Conservation (phyloP, 1,140 invertebrate species). For the Vanessa tameamea region DNA sequence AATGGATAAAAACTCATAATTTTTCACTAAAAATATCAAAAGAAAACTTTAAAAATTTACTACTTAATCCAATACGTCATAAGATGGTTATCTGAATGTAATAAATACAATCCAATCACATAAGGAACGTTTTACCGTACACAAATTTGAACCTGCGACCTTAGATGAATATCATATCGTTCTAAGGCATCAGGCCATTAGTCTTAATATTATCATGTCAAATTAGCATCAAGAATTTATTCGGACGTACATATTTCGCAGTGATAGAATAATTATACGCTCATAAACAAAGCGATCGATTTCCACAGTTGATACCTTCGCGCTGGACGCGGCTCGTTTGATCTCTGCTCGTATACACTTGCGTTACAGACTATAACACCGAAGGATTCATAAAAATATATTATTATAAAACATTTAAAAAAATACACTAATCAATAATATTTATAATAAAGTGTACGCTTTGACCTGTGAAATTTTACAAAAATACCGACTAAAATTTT, state of each 20-base stretch:
- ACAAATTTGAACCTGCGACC: too few relatives aligned
- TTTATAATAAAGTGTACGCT: too few relatives aligned
- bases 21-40: neutral
- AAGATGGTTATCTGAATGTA: too few relatives aligned
- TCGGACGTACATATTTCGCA: conserved; percentile 1
- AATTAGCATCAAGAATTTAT: neutral
- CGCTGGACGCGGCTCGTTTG: conserved; percentile 40
- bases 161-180: too few relatives aligned
- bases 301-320: conserved; percentile 24
- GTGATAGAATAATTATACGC: conserved; percentile 40
- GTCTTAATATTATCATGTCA: neutral
- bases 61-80: too few relatives aligned
- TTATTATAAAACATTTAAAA: neutral
- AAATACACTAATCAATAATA: neutral
- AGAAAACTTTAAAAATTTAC: neutral
- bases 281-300: conserved; percentile 36
- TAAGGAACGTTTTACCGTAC: too few relatives aligned
- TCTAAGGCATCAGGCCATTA: neutral
- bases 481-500: too few relatives aligned
- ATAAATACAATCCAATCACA: too few relatives aligned
- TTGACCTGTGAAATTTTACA: too few relatives aligned
- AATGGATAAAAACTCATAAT: neutral
- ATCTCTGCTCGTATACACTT: conserved; percentile 35
- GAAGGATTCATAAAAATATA: neutral
- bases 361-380: conserved; percentile 32